Evolutionary conservation across 2,113 vertebrate genomes (phyloP).

Genomic region (Ptyas mucosa): DNA sequence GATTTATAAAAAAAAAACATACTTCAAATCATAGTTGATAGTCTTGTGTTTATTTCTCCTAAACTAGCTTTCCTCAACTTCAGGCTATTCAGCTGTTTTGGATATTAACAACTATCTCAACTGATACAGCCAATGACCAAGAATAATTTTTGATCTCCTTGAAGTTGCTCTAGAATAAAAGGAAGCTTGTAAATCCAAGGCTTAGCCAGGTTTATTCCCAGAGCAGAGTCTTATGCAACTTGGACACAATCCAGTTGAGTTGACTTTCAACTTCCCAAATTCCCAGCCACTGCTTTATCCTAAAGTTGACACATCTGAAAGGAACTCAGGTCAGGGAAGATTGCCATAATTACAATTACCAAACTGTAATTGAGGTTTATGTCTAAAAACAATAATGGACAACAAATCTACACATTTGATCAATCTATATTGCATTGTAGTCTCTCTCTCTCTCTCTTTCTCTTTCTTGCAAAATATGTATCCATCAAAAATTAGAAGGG

Average conservation of each 20-base stretch:
- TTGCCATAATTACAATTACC: not conserved
- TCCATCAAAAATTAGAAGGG: not conserved
- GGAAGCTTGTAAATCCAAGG: not conserved
- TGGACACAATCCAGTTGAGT: not conserved
- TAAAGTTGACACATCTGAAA: not conserved
- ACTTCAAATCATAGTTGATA: not conserved
- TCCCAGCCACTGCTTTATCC: not conserved
- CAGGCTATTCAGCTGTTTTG: not conserved
- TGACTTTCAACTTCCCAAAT: not conserved
- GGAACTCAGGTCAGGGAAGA: not conserved
- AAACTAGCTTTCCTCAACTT: not conserved
- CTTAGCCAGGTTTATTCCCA: not conserved
- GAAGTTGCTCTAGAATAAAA: not conserved
- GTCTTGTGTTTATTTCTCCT: not conserved
- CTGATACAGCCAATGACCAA: not conserved
- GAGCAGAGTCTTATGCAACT: not conserved
- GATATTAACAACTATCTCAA: not conserved
- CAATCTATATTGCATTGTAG: not conserved
- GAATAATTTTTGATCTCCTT: not conserved
- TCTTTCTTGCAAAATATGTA: not conserved
- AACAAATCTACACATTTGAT: not conserved
- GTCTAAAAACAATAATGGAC: not conserved
- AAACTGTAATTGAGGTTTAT: not conserved
- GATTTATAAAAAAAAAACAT: not conserved
- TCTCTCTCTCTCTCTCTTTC: not conserved